These are phyloP conservation scores for Scomberomorus guttatus DNA, from an alignment of 2,797 vertebrate species.

Conservation along the genomic window DNA sequence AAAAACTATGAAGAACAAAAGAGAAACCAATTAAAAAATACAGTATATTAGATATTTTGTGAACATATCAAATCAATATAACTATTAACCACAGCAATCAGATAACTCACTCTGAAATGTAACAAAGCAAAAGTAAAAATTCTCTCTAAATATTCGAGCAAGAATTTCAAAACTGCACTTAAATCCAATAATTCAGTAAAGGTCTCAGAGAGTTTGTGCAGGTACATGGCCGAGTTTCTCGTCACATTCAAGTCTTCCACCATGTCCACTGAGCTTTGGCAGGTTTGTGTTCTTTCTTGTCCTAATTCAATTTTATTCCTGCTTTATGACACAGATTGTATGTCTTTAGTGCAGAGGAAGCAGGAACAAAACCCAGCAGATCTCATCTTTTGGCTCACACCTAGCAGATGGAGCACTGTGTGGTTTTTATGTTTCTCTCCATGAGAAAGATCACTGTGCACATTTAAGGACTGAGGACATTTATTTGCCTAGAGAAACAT, in stretches of 20 bases:
- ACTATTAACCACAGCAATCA: too few species aligned
- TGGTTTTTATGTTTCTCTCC: background rate
- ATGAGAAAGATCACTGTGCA: background rate
- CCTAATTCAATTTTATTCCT: background rate
- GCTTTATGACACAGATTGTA: background rate
- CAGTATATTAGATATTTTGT: too few species aligned
- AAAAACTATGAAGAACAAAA: background rate
- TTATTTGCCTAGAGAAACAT: background rate
- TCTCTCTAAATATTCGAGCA: too few species aligned
- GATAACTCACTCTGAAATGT: too few species aligned
- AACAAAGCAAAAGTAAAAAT: too few species aligned
- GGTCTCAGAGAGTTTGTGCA: too few species aligned
- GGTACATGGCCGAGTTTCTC: too few species aligned
- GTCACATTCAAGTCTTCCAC: background rate
- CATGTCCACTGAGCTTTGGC: background rate
- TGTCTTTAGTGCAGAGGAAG: background rate
- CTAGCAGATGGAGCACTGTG: background rate
- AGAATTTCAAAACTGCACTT: too few species aligned
- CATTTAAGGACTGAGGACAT: background rate
- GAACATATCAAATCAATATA: too few species aligned
- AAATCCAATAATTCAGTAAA: too few species aligned
- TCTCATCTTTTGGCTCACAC: background rate
- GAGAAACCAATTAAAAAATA: too few species aligned
- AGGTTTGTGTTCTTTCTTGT: background rate
- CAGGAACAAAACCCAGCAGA: background rate